Conservation (phyloP, 2,888 invertebrate species). For the Zaprionus obscuricornis region DNA sequence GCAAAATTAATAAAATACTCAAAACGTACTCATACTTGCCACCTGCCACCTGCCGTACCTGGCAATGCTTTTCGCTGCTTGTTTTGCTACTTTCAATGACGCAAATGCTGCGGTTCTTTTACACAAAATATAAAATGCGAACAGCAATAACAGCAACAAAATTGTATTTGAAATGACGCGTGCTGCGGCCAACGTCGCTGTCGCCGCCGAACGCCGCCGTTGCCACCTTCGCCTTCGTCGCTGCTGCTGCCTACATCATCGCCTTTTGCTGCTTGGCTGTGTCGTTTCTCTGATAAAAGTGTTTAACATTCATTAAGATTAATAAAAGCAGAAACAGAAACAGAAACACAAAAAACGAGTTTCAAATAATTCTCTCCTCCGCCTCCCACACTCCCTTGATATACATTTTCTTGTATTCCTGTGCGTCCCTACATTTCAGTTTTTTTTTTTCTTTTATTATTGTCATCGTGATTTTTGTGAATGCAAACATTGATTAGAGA, state of each 20-base stretch:
- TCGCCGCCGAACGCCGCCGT: neutral
- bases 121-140: conserved; percentile 19
- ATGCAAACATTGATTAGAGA: no score
- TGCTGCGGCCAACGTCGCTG: conserved; percentile 38
- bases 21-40: no score
- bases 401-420: no score
- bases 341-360: conserved; percentile 53
- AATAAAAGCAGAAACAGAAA: conserved; percentile 61
- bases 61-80: no score
- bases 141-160: conserved; percentile 15
- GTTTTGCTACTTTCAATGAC: conserved; percentile 47
- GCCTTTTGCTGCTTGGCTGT: conserved; percentile 24
- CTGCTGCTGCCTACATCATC: conserved; percentile 10
- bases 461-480: conserved; percentile 30
- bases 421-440: no score
- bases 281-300: conserved; percentile 67
- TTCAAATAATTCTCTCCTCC: conserved; percentile 48
- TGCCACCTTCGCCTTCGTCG: neutral
- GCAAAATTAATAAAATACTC: no score
- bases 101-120: conserved; percentile 59
- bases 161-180: conserved; percentile 67
- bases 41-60: neutral
- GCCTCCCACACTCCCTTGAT: no score
- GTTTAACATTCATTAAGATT: conserved; percentile 79
- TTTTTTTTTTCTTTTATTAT: conserved; percentile 27